Evolutionary conservation across 2,797 vertebrate genomes (phyloP).

Genomic region (Acanthurus tractus): DNA sequence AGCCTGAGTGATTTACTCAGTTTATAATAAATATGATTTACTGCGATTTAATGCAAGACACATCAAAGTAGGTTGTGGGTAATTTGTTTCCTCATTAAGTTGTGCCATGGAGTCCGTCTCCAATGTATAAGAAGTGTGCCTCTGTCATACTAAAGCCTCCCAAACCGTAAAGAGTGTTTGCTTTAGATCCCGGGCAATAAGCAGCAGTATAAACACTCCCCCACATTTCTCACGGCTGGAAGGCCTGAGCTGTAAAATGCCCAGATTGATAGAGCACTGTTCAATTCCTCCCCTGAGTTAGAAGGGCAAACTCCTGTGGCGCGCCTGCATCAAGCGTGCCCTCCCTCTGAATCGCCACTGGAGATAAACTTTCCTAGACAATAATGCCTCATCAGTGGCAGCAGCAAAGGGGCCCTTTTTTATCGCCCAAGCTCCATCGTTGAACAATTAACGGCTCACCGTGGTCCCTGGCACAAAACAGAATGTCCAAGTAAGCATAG

Average conservation of each 20-base stretch:
- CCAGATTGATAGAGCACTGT: constrained; percentile 84
- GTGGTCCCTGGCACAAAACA: constrained; percentile 58
- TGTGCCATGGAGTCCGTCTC: constrained; percentile 28
- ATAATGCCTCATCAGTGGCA: constrained; percentile 81
- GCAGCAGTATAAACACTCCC: constrained; percentile 82
- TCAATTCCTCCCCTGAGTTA: constrained; percentile 81
- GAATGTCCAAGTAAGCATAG: constrained; percentile 69
- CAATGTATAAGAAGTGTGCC: constrained; percentile 29
- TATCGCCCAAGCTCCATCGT: constrained; percentile 70
- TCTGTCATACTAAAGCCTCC: constrained; percentile 39
- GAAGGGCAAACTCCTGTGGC: constrained; percentile 82
- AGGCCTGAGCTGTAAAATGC: constrained; percentile 82
- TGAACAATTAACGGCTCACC: constrained; percentile 84
- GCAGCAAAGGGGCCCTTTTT: constrained; percentile 73
- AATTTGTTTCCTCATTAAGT: constrained; percentile 40
- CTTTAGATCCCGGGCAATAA: constrained; percentile 76
- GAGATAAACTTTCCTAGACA: constrained; percentile 82
- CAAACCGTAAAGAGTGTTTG: constrained; percentile 57
- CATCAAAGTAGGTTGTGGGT: constrained; percentile 22
- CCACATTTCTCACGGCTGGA: constrained; percentile 82
- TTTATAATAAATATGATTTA: constrained; percentile 28
- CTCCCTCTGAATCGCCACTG: constrained; percentile 76
- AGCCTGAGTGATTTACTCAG: constrained; percentile 9
- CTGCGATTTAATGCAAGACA: constrained; percentile 13
- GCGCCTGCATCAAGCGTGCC: constrained; percentile 74